These are phyloP conservation scores for Galleria mellonella DNA, from an alignment of 1,140 invertebrate species.

Conservation along the genomic window DNA sequence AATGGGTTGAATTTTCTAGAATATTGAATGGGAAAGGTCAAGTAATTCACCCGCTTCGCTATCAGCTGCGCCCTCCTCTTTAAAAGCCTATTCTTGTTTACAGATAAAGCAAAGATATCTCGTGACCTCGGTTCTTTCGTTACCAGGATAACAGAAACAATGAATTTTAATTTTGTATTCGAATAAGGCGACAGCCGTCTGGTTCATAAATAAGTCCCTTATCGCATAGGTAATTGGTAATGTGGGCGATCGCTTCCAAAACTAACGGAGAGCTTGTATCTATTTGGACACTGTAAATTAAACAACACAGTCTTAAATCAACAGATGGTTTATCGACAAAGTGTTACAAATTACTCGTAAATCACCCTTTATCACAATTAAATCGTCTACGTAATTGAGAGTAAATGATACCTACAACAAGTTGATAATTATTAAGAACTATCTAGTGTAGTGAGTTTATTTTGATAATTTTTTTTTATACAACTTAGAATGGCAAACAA, in stretches of 20 bases:
- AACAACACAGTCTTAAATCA: slow-evolving; percentile 40
- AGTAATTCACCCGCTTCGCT: slow-evolving; percentile 46
- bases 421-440: too few species aligned
- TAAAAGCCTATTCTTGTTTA: slow-evolving; percentile 70
- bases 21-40: slow-evolving; percentile 52
- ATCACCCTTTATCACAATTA: slow-evolving; percentile 3
- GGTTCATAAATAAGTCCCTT: slow-evolving; percentile 63
- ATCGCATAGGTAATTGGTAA: slow-evolving; percentile 67
- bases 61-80: slow-evolving; percentile 40
- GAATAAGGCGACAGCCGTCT: slow-evolving; percentile 18
- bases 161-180: slow-evolving; percentile 65
- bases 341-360: slow-evolving; percentile 32
- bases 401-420: background rate
- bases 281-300: slow-evolving; percentile 45
- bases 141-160: slow-evolving; percentile 69
- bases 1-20: slow-evolving; percentile 18
- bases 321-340: slow-evolving; percentile 26
- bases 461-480: too few species aligned
- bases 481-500: too few species aligned
- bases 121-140: slow-evolving; percentile 58
- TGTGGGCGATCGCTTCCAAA: slow-evolving; percentile 53
- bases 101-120: slow-evolving; percentile 65
- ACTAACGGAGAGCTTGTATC: slow-evolving; percentile 24
- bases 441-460: too few species aligned
- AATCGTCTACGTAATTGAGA: slow-evolving; percentile 27